Conservation (phyloP, 2,888 invertebrate genomes). For the Drosophila percnosoma region DNA sequence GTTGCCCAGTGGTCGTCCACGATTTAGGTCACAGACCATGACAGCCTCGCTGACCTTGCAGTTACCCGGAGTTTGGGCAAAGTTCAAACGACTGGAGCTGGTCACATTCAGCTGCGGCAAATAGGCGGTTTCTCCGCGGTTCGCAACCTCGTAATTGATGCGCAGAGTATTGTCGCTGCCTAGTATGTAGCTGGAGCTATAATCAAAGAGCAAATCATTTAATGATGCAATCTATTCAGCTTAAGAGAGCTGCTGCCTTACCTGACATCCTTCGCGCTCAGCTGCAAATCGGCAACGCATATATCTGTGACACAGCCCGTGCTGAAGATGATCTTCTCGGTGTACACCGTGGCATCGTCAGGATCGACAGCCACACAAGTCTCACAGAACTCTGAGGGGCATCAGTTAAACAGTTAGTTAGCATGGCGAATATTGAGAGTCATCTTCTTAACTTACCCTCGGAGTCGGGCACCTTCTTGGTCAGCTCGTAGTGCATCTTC, state of each 20-base stretch:
- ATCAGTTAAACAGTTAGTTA: not conserved
- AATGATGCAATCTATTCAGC: not conserved
- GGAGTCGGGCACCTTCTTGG: slow-evolving; percentile 81
- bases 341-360: slow-evolving; percentile 76
- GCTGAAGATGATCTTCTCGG: slow-evolving; percentile 84
- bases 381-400: slow-evolving; percentile 81
- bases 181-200: slow-evolving; percentile 80
- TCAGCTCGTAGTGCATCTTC: slow-evolving; percentile 83
- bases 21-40: slow-evolving; percentile 82
- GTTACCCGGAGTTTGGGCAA: slow-evolving; percentile 82
- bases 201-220: not conserved
- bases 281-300: slow-evolving; percentile 83
- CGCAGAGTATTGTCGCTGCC: slow-evolving; percentile 82
- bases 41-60: slow-evolving; percentile 75
- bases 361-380: slow-evolving; percentile 84
- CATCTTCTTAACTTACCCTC: slow-evolving; percentile 64
- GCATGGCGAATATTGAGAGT: not conserved
- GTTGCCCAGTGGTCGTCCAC: slow-evolving; percentile 79
- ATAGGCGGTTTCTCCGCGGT: slow-evolving; percentile 86
- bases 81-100: slow-evolving; percentile 83
- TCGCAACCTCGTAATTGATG: slow-evolving; percentile 83
- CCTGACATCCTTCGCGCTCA: slow-evolving; percentile 77
- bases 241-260: slow-evolving; percentile 38
- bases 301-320: slow-evolving; percentile 83
- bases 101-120: slow-evolving; percentile 85